Evolutionary conservation across 2,113 vertebrate species (phyloP), one percentile per base, ranked within the genome.

Genomic region (Sinocyclocheilus grahami): DNA sequence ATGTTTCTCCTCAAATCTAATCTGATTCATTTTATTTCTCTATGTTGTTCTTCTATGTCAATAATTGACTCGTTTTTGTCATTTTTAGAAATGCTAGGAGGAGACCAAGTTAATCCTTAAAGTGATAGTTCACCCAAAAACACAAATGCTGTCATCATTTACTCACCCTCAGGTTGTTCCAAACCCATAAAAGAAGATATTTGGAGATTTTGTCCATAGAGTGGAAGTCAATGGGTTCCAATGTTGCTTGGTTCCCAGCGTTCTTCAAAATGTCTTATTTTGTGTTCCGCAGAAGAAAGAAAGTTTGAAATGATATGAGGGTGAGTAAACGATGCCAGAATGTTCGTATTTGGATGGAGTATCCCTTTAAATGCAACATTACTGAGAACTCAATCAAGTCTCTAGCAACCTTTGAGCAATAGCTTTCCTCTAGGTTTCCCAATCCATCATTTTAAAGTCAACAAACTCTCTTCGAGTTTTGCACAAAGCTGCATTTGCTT

Each of bases 401-500:
- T 75, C 5, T 51, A 76, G 12, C 33, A 27, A 63, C 6, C 33
- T 80, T n/a, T 39, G 78, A 80, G 78, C 78, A 62, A 80, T 24
- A 16, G 20, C 24, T 80, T 80, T 39, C 9, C 22, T 80, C 58
- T 62, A 13, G 37, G 18, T 80, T 80, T 80, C 12, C 10, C 63
- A 63, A 63, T 80, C 37, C 22, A 63, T 77, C 27, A 60, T 90
- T 85, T 89, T 33, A 85, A 83, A 81, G 72, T 89, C 39, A 12
- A n/a, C 77, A 87, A 85, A 84, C 78, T 86, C 88, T 55, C 88
- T 86, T 85, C 60, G 86, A 62, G 84, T 83, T 72, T 75, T 30
- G 10, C 55, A 33, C 27, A 83, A 74, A 60, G 39, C 82, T 42
- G 53, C 14, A n/a, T 42, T 39, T 67, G 24, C 60, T 24, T 79